Percentiles rank a stretch among this genome's conserved stretches.
Conservation (phyloP, 1,140 invertebrate genomes). For the Carposina sasakii region DNA sequence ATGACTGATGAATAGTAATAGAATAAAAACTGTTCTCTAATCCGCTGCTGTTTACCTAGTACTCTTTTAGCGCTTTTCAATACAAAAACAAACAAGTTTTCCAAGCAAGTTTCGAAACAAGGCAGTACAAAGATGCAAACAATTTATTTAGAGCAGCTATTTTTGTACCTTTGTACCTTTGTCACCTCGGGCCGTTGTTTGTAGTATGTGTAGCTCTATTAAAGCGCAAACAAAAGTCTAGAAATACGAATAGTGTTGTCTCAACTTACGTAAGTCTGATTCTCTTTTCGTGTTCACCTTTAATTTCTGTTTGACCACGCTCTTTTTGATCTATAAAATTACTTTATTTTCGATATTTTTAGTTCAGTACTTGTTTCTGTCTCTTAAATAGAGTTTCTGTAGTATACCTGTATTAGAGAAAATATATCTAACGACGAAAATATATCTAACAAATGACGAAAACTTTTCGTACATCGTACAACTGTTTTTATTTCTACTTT, state of each 20-base stretch:
- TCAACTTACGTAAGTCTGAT: constrained; percentile 25
- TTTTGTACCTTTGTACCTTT: constrained; percentile 34
- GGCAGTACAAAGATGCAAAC: constrained; percentile 32
- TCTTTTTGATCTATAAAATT: background rate
- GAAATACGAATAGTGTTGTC: constrained; percentile 29
- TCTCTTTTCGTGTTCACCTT: background rate
- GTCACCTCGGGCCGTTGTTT: constrained; percentile 28
- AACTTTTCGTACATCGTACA: no score
- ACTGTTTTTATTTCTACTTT: no score
- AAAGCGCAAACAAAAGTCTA: no score
- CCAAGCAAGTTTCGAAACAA: constrained; percentile 50
- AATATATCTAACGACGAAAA: background rate
- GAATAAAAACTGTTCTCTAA: no score
- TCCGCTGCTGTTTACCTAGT: constrained; percentile 44
- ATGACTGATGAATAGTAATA: no score
- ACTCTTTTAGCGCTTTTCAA: constrained; percentile 60
- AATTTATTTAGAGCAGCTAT: constrained; percentile 36
- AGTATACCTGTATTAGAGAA: background rate
- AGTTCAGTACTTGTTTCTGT: background rate
- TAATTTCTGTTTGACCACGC: background rate
- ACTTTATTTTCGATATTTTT: background rate
- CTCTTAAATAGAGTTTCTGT: background rate
- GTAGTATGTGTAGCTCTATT: no score
- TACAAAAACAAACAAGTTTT: no score
- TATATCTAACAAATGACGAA: no score